Evolutionary conservation across 2,113 vertebrate genomes (phyloP), one percentile per base, ranked within the genome.

Genomic region (Ophthalmolycus amberensis): DNA sequence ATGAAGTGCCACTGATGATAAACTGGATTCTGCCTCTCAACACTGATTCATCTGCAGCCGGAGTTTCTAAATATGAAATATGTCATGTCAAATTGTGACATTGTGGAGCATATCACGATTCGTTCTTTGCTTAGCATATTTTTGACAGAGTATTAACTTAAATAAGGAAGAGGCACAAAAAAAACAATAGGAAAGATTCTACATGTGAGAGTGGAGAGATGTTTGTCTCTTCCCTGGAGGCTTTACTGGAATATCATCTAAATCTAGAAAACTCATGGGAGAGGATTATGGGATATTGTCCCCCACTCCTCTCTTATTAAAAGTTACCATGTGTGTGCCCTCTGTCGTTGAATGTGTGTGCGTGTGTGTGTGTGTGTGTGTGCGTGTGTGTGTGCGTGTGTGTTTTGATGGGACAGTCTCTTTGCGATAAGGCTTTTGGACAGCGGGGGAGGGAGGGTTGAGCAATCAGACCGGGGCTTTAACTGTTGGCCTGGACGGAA

Each of bases 401-500:
- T 72, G 44, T 67, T 15, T 59, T 80, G 71, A 44, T 74, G 68
- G 64, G 40, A n/a, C 4, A 10, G 58, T 76, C 48, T 73, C 3
- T 82, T 42, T 71, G 16, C 50, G 83, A 88, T 87, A 86, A 84
- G 58, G 44, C 4, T n/a, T 50, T 25, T 54, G 70, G 67, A 34
- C 60, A 50, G 63, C 4, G 8, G 9, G 75, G 76, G 85, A 6
- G 48, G 48, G 48, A 52, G 25, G 75, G 83, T 80, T 90, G 91
- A 69, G 85, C 79, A 88, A 91, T 77, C 85, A 85, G 65, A 68
- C 42, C 74, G 54, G 63, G 58, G 14, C 27, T 70, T 0, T 34
- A 58, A 25, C 40, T 22, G 10, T 25, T 54, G 79, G 42, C 72
- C 69, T 11, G 77, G 27, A 83, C 76, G 20, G 71, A 71, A 90